Evolutionary conservation across 2,113 vertebrate genomes (phyloP).

Genomic region (Corynorhinus townsendii): DNA sequence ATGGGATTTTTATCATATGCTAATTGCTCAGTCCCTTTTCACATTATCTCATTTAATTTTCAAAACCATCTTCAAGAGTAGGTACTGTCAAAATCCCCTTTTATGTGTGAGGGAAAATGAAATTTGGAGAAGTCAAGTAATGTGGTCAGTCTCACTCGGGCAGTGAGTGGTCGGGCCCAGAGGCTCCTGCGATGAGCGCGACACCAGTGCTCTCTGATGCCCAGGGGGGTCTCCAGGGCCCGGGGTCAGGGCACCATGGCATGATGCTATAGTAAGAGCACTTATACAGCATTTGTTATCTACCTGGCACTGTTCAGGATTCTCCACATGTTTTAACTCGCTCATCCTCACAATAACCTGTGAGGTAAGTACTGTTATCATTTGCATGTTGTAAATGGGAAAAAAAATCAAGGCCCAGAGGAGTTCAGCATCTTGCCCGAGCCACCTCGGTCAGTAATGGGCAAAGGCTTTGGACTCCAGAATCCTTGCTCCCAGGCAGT

Average conservation of each 20-base stretch:
- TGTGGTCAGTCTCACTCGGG: not conserved
- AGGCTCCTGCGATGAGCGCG: not conserved
- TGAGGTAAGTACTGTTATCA: not conserved
- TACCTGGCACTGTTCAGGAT: not conserved
- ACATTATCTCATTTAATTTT: not conserved
- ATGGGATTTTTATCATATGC: not conserved
- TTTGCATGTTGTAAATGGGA: not conserved
- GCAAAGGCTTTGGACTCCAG: not conserved
- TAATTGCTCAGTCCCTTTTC: not conserved
- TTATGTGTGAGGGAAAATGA: not conserved
- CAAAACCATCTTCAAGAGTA: not conserved
- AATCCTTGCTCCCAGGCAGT: not conserved
- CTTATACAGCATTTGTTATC: not conserved
- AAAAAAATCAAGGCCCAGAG: not conserved
- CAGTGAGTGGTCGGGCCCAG: not conserved
- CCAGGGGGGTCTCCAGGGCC: too few species aligned
- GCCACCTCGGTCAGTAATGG: not conserved
- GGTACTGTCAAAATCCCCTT: not conserved
- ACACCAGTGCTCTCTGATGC: too few species aligned
- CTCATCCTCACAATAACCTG: not conserved
- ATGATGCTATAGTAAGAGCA: not conserved
- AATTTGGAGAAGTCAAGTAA: not conserved
- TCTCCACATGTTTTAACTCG: not conserved
- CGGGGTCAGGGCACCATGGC: rapidly evolving
- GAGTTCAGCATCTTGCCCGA: not conserved